Evolutionary conservation across 2,113 vertebrate species (phyloP).

Genomic region (Campylomormyrus numenius): DNA sequence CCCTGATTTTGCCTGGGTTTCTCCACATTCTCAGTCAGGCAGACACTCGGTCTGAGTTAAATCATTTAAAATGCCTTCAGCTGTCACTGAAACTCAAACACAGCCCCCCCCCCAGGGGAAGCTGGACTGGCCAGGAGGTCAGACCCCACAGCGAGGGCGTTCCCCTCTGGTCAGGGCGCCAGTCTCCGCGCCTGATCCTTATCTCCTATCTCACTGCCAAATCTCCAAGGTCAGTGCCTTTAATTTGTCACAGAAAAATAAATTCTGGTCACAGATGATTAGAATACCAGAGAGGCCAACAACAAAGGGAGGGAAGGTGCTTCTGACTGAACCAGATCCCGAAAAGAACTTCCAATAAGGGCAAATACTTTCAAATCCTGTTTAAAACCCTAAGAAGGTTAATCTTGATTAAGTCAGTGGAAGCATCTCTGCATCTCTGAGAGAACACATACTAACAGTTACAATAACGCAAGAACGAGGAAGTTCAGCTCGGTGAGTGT

Average conservation of each 20-base stretch:
- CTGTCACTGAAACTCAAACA: not conserved
- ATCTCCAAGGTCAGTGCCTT: not conserved
- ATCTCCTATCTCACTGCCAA: not conserved
- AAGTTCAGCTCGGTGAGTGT: not conserved
- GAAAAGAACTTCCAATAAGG: not conserved
- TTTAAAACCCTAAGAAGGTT: not conserved
- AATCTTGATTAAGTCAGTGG: constrained; percentile 3
- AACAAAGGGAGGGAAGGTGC: not conserved
- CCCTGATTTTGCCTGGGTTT: not conserved
- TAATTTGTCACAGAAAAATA: not conserved
- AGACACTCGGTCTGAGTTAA: not conserved
- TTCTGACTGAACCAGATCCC: not conserved
- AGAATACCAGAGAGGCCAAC: not conserved
- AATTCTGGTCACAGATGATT: not conserved
- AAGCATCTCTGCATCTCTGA: not conserved
- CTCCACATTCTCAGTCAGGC: not conserved
- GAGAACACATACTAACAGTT: not conserved
- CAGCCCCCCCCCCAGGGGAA: not conserved
- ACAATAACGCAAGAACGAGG: not conserved
- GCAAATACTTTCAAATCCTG: not conserved
- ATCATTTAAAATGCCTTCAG: not conserved
- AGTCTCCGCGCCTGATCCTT: not conserved
- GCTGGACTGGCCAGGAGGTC: not conserved
- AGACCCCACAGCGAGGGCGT: not conserved
- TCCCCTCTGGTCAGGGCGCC: not conserved